Evolutionary conservation across 2,113 vertebrate species (phyloP).

Genomic region (Ptychochromis oligacanthus): DNA sequence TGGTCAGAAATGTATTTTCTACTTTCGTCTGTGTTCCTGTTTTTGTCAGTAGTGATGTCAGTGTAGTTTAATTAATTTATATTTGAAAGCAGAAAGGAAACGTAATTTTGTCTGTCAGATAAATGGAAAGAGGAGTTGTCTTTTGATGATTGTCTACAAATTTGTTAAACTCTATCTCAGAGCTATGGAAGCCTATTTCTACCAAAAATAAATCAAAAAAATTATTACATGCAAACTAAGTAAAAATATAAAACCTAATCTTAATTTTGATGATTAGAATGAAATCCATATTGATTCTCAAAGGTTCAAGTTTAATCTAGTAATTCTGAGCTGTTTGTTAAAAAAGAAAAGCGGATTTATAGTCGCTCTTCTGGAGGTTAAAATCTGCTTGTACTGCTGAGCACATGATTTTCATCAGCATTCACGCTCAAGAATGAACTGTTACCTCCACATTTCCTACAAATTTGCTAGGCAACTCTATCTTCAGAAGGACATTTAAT

Average conservation of each 20-base stretch:
- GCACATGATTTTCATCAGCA: too few relatives aligned
- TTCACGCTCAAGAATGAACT: too few relatives aligned
- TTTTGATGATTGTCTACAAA: not conserved
- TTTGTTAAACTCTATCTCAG: not conserved
- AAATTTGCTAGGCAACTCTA: not conserved
- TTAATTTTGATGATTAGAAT: too few relatives aligned
- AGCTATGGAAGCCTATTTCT: conserved; percentile 1
- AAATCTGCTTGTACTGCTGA: too few relatives aligned
- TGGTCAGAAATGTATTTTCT: conserved; percentile 67
- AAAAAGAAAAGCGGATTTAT: too few relatives aligned
- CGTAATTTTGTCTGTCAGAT: not conserved
- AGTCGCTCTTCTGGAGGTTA: too few relatives aligned
- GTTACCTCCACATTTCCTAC: not conserved
- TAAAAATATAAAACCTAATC: too few relatives aligned
- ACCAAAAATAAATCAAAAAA: not conserved
- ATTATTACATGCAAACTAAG: not conserved
- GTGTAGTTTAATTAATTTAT: conserved; percentile 55
- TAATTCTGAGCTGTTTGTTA: too few relatives aligned
- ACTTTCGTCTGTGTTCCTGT: conserved; percentile 39
- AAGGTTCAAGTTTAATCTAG: too few relatives aligned
- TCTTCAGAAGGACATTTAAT: not conserved
- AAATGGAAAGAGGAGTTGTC: not conserved
- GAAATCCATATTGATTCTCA: too few relatives aligned
- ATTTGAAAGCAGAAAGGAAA: conserved; percentile 9
- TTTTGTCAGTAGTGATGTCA: conserved; percentile 37